A percentile compares a stretch with the other conserved stretches of the same genome.
Conservation (phyloP, 2,797 vertebrate genomes). For the Manis javanica region DNA sequence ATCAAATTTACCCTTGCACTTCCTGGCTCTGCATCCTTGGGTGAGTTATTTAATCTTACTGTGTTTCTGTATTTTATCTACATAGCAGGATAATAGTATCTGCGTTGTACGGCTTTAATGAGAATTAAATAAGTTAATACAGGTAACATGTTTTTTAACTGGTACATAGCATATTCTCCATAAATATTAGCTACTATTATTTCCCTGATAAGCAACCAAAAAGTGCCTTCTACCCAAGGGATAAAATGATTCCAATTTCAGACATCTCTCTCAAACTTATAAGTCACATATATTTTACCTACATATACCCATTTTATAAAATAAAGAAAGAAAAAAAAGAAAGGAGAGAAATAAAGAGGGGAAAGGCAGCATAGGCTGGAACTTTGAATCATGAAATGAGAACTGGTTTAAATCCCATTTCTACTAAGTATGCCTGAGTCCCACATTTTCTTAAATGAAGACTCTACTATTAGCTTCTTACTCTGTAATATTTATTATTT, state of each 20-base stretch:
- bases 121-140: not conserved
- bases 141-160: not conserved
- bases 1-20: not conserved
- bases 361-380: not conserved
- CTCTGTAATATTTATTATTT: not conserved
- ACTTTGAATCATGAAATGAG: not conserved
- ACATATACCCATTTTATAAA: not conserved
- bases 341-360: not conserved
- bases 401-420: constrained; percentile 40
- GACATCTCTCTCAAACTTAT: not conserved
- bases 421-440: not conserved
- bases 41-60: not conserved
- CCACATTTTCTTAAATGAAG: not conserved
- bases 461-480: not conserved
- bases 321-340: not conserved
- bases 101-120: not conserved
- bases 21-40: not conserved
- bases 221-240: not conserved
- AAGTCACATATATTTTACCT: not conserved
- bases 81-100: not conserved
- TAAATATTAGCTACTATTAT: not conserved
- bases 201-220: not conserved
- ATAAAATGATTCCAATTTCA: not conserved
- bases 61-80: not conserved
- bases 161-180: not conserved